Percentiles rank a stretch among this genome's conserved stretches.
phyloP scores from a whole-genome alignment of 1,140 invertebrate genomes.

The Conus betulinus region DNA sequence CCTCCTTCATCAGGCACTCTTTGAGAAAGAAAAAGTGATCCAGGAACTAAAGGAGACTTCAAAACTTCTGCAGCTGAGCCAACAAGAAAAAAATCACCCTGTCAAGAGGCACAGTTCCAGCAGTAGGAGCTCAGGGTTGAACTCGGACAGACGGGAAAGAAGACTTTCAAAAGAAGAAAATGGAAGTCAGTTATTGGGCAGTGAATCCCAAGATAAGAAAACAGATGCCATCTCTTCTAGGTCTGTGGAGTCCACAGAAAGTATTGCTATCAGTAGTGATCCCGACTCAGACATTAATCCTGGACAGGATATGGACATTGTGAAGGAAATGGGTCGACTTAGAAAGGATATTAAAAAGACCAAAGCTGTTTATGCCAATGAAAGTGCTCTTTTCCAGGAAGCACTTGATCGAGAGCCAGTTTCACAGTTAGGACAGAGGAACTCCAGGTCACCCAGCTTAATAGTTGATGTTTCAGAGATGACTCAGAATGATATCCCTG shows the following conservation, averaged over 20 bases:
- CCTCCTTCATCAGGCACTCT: not conserved
- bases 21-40: constrained; percentile 18
- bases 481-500: constrained; percentile 7
- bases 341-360: constrained; percentile 62
- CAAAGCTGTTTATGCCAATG: constrained; percentile 65
- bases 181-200: not conserved
- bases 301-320: constrained; percentile 53
- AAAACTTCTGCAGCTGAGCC: not conserved
- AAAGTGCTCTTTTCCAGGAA: constrained; percentile 64
- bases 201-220: not conserved
- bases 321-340: constrained; percentile 61
- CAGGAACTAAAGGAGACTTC: not conserved
- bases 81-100: not conserved
- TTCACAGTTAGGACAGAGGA: not conserved
- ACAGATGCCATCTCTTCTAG: not conserved
- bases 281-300: constrained; percentile 44
- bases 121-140: too few relatives aligned
- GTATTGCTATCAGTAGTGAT: constrained; percentile 24
- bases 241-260: constrained; percentile 24
- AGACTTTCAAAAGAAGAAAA: not conserved
- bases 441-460: not conserved
- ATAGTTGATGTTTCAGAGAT: constrained; percentile 27
- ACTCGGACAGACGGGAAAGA: constrained; percentile 18
- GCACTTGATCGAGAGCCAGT: constrained; percentile 58
- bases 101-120: not conserved